Evolutionary conservation across 2,113 vertebrate genomes (phyloP).

Genomic region (Otis tarda): DNA sequence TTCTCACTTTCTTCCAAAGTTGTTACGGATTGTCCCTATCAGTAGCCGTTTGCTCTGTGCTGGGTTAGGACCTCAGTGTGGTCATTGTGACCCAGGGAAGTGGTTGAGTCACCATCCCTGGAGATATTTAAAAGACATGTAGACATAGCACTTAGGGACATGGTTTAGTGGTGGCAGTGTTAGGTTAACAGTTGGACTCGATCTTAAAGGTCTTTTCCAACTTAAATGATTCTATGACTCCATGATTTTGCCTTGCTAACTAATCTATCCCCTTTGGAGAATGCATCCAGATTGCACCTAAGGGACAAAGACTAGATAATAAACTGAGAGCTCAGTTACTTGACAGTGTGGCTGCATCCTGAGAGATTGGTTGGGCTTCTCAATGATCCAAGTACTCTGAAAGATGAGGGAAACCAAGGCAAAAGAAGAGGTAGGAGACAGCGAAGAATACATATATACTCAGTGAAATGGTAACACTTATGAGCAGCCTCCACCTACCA

Average conservation of each 20-base stretch:
- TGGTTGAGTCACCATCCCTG: background rate
- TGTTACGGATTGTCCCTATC: background rate
- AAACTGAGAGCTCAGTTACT: background rate
- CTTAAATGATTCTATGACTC: background rate
- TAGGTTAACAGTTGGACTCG: fast-evolving
- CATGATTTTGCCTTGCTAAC: background rate
- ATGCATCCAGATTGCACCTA: background rate
- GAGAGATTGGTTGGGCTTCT: background rate
- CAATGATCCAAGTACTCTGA: background rate
- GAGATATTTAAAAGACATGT: background rate
- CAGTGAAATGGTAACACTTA: background rate
- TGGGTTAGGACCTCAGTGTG: background rate
- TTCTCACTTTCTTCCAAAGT: background rate
- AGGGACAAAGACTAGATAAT: background rate
- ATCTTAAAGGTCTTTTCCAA: background rate
- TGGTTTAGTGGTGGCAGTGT: background rate
- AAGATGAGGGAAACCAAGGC: background rate
- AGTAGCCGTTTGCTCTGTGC: fast-evolving
- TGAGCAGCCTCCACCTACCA: background rate
- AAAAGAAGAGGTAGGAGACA: background rate
- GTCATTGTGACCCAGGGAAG: background rate
- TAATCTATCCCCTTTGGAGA: background rate
- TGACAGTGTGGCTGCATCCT: background rate
- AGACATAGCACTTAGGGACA: background rate
- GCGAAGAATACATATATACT: fast-evolving